phyloP scores from a whole-genome alignment of 2,797 vertebrate species.

The Steatocranus sp. region DNA sequence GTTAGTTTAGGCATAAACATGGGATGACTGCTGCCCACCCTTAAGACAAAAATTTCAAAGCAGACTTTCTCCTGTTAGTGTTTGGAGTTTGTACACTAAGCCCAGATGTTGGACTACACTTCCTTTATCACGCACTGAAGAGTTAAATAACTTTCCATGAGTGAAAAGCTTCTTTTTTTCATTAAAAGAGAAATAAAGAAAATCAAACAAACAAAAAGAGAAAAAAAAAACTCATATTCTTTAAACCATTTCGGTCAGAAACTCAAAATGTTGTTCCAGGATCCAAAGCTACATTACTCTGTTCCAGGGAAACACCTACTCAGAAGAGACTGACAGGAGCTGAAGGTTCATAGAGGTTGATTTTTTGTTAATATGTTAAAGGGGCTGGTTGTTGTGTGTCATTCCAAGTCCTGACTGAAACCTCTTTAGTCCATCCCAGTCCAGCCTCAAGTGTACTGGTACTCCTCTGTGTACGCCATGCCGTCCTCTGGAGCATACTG shows the following conservation, averaged over 20 bases:
- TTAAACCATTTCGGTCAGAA: not conserved
- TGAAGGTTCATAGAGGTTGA: conserved; percentile 11
- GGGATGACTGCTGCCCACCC: not conserved
- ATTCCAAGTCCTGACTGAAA: conserved; percentile 38
- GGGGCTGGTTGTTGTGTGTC: conserved; percentile 55
- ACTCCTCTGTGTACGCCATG: conserved; percentile 3
- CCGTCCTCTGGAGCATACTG: not conserved
- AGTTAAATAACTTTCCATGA: not conserved
- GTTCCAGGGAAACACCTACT: not conserved
- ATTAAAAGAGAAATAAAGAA: not conserved
- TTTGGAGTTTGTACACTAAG: not conserved
- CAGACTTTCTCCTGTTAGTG: not conserved
- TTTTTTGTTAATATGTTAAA: conserved; percentile 45
- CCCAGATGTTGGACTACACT: not conserved
- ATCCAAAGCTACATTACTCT: not conserved
- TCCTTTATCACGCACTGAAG: not conserved
- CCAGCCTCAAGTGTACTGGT: conserved; percentile 51
- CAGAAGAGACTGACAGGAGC: not conserved
- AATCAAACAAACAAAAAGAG: not conserved
- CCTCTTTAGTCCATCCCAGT: conserved; percentile 4
- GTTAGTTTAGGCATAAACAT: not conserved
- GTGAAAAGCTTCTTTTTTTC: not conserved
- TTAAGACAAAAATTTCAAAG: not conserved
- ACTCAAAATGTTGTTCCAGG: not conserved
- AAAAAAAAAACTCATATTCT: not conserved